phyloP scores from a whole-genome alignment of 2,888 invertebrate species.

The Chaitophorus viminalis region DNA sequence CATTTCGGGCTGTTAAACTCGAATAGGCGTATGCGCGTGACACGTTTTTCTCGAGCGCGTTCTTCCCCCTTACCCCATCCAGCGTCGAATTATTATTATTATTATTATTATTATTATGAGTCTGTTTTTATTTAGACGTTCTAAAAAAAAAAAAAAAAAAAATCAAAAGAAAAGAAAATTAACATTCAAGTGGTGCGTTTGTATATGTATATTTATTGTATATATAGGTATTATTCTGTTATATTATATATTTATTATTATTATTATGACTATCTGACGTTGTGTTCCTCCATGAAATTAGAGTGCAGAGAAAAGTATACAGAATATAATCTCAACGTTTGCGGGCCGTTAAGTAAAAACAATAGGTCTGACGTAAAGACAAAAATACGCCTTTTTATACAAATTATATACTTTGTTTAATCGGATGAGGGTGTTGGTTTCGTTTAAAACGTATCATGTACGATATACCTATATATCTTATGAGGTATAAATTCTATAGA shows the following conservation, averaged over 20 bases:
- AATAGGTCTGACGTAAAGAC: background rate
- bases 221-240: too few relatives aligned
- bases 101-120: too few relatives aligned
- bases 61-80: too few relatives aligned
- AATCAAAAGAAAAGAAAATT: background rate
- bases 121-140: background rate
- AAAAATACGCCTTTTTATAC: background rate
- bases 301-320: background rate
- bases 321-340: conserved; percentile 12
- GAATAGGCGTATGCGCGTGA: conserved; percentile 11
- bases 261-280: too few relatives aligned
- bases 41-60: background rate
- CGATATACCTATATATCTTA: too few relatives aligned
- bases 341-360: conserved; percentile 18
- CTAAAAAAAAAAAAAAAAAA: background rate
- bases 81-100: too few relatives aligned
- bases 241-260: background rate
- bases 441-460: too few relatives aligned
- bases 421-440: too few relatives aligned
- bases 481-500: too few relatives aligned
- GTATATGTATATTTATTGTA: too few relatives aligned
- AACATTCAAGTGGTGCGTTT: background rate
- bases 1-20: conserved; percentile 46
- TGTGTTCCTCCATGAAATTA: background rate
- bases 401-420: too few relatives aligned